Percentiles rank a stretch among this genome's conserved stretches.
These are phyloP conservation scores for Sthenelais limicola DNA, from an alignment of 2,888 invertebrate species.

Conservation along the genomic window DNA sequence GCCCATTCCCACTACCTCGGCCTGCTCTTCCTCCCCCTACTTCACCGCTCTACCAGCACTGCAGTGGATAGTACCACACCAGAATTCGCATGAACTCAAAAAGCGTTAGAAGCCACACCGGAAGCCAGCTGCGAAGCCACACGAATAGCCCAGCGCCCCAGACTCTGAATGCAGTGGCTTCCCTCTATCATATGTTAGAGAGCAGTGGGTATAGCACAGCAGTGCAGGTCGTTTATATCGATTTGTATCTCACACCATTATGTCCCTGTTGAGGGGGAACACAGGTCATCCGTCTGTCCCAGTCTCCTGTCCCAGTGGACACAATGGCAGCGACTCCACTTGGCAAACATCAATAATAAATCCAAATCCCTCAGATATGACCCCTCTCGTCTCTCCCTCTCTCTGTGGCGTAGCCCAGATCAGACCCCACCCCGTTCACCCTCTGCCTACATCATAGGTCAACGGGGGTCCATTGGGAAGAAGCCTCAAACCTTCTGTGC, in stretches of 20 bases:
- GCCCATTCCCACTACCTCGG: neutral
- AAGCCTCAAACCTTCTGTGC: neutral
- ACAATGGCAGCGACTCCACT: conserved; percentile 21
- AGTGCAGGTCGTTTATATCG: conserved; percentile 34
- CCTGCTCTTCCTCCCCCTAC: neutral
- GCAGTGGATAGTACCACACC: neutral
- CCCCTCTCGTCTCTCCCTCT: neutral
- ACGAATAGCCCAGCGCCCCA: neutral
- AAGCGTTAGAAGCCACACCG: conserved; percentile 11
- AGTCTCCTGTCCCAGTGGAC: conserved; percentile 9
- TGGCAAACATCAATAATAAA: conserved; percentile 36
- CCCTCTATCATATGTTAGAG: conserved; percentile 32
- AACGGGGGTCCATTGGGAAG: neutral
- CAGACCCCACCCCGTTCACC: neutral
- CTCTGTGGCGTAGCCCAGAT: too few species aligned
- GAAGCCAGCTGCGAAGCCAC: conserved; percentile 11
- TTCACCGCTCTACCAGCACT: neutral
- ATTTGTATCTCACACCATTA: conserved; percentile 36
- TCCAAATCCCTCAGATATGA: conserved; percentile 9
- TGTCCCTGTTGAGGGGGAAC: conserved; percentile 34
- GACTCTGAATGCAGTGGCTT: neutral
- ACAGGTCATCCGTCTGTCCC: conserved; percentile 30
- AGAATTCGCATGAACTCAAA: neutral
- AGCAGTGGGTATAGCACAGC: conserved; percentile 6
- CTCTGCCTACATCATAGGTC: neutral